Evolutionary conservation across 2,888 invertebrate genomes (phyloP).

Genomic region (Invenusta paracnida): DNA sequence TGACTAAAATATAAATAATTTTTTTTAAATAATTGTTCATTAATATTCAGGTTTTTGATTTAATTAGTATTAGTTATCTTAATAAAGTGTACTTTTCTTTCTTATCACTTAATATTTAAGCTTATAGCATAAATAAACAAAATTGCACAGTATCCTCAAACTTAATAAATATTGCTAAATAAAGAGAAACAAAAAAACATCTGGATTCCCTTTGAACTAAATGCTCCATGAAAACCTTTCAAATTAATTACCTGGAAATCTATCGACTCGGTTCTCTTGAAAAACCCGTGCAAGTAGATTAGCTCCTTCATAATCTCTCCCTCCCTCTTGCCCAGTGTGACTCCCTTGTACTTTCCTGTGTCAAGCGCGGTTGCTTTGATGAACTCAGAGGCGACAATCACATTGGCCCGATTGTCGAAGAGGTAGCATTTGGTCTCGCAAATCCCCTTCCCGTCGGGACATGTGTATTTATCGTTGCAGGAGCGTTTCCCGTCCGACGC

Average conservation of each 20-base stretch:
- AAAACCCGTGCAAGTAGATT: constrained; percentile 59
- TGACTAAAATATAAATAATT: no score
- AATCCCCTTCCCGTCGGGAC: constrained; percentile 56
- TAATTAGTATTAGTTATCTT: no score
- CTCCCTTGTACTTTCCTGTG: constrained; percentile 57
- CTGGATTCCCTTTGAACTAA: no score
- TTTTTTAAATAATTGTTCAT: no score
- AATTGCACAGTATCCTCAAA: no score
- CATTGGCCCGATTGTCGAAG: constrained; percentile 58
- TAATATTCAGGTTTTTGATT: no score
- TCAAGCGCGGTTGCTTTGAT: constrained; percentile 57
- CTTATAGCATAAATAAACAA: no score
- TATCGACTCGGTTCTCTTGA: constrained; percentile 56
- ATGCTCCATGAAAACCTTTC: no score
- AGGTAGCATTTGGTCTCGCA: constrained; percentile 61
- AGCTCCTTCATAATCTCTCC: constrained; percentile 62
- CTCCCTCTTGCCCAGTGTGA: constrained; percentile 60
- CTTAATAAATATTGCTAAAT: no score
- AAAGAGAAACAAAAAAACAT: no score
- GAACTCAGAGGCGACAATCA: constrained; percentile 61
- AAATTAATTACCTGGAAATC: constrained; percentile 62
- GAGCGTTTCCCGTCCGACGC: constrained; percentile 53
- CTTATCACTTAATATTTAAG: no score
- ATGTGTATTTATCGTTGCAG: constrained; percentile 56
- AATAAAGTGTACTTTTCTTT: no score